These are phyloP conservation scores for Grapholita molesta DNA, from an alignment of 1,140 invertebrate species.

Conservation along the genomic window DNA sequence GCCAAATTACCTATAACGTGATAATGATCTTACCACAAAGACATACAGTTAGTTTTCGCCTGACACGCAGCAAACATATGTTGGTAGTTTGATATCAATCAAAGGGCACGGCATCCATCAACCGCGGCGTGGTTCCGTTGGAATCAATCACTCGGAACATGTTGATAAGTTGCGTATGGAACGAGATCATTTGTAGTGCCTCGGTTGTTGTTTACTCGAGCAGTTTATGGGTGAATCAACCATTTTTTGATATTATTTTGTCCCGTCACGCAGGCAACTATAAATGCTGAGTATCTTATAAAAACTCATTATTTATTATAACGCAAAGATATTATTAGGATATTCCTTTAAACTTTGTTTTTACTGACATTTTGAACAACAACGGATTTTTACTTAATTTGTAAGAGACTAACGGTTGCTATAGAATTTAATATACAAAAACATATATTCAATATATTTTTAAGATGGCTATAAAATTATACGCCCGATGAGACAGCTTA, in stretches of 20 bases:
- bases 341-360: background rate
- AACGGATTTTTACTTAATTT: background rate
- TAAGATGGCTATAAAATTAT: background rate
- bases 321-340: background rate
- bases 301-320: no score
- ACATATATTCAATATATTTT: background rate
- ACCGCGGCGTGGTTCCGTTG: background rate
- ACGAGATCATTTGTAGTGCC: conserved; percentile 5
- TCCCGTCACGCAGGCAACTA: background rate
- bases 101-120: conserved; percentile 8
- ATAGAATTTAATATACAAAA: no score
- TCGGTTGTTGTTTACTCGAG: background rate
- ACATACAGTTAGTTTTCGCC: background rate
- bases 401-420: no score
- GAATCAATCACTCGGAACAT: conserved; percentile 10
- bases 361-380: background rate
- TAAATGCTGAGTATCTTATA: background rate
- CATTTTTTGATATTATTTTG: no score
- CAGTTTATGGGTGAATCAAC: background rate
- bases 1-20: background rate
- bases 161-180: conserved; percentile 4
- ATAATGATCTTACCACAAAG: background rate
- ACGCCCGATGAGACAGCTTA: background rate
- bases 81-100: background rate
- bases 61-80: background rate